Evolutionary conservation across 2,797 vertebrate species (phyloP), one percentile per base, ranked within the genome.

Genomic region (Dryobates pubescens): DNA sequence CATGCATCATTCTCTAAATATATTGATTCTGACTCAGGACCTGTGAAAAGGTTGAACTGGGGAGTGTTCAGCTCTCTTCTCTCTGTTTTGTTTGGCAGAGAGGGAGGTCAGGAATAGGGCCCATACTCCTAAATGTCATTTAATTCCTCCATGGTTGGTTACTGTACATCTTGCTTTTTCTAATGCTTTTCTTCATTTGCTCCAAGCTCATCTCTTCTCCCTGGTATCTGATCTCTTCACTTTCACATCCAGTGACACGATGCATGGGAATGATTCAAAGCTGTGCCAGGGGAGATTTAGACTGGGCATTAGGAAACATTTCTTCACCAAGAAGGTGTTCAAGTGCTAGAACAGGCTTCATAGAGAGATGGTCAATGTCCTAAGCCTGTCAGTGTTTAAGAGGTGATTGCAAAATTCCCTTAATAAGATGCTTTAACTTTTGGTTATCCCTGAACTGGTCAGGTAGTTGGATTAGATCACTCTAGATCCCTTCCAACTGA

Each of bases 181-280:
- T 51, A 30, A 53, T 59, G 32, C 7, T 90, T 84, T 71, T 45
- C 38, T 80, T 72, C 4, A 16, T 41, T 77, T 67, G 5, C 63
- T 91, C n/a, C 38, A 82, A 57, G 36, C 27, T 83, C 8, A 24
- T 54, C 16, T 68, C 11, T 67, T 83, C 30, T 77, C 19, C 17
- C 24, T 58, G 53, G 8, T 73, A 20, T 49, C 49, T 51, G 49
- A 51, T 51, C 23, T 51, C 13, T 51, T 51, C 49, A 24, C 49
- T 23, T 13, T 24, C 23, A 23, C 24, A 51, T 34, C 9, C 49
- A 45, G 29, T 24, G 30, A 19, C 8, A 53, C 29, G 29, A 17
- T 0, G 0, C 1, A 2, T 85, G 34, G 54, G 57, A 88, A n/a
- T 49, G 38, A 27, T 58, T 79, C 64, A 51, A 14, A 76, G 36